A percentile compares a stretch with the other conserved stretches of the same genome.
Conservation (phyloP, 2,113 vertebrate species). For the Protobothrops flavoviridis region DNA sequence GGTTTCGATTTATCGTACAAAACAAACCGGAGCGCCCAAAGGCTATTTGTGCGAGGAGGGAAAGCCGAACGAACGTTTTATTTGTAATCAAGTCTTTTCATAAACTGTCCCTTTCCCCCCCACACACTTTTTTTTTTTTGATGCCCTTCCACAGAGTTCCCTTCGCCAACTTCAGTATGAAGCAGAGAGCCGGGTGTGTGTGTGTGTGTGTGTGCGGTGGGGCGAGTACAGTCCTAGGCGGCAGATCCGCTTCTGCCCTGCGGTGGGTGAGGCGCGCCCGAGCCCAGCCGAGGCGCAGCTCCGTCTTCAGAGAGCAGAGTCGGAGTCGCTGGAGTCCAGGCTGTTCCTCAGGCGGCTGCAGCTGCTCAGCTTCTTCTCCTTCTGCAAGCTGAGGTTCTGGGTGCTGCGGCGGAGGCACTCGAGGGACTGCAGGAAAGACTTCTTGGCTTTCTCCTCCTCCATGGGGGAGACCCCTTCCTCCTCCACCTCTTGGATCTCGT, state of each 20-base stretch:
- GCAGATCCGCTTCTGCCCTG: not conserved
- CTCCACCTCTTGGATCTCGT: constrained; percentile 96
- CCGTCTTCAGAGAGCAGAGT: constrained; percentile 83
- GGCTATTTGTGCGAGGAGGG: too few species aligned
- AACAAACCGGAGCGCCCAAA: not conserved
- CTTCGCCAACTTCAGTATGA: not conserved
- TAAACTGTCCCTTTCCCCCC: not conserved
- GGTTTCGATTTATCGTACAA: not conserved
- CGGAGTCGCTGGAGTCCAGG: constrained; percentile 94
- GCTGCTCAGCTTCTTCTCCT: constrained; percentile 66
- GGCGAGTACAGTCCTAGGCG: not conserved
- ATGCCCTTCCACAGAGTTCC: not conserved
- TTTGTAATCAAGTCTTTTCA: not conserved
- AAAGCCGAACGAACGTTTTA: not conserved
- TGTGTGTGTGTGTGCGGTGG: too few species aligned
- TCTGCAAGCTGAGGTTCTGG: constrained; percentile 80
- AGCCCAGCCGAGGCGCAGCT: not conserved
- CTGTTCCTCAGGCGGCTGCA: constrained; percentile 79
- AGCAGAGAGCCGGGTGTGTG: constrained; percentile 4
- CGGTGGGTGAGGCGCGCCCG: not conserved
- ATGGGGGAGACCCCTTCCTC: constrained; percentile 91
- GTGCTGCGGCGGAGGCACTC: constrained; percentile 94
- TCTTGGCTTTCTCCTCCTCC: constrained; percentile 92
- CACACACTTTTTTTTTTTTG: not conserved
- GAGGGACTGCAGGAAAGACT: constrained; percentile 94